Conservation (phyloP, 1,140 invertebrate genomes). For the Aphidius gifuensis region DNA sequence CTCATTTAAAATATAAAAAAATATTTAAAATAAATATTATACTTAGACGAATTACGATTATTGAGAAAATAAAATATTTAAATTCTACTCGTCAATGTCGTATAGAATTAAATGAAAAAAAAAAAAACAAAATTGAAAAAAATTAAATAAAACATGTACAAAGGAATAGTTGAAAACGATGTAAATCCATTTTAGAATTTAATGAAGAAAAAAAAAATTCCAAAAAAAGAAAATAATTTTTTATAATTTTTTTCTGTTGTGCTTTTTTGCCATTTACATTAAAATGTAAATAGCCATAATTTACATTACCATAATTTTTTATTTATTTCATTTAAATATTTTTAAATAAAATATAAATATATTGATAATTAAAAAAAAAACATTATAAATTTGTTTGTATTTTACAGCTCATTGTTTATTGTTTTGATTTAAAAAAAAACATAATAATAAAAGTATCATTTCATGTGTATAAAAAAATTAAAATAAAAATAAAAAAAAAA, state of each 20-base stretch:
- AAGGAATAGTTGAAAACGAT: background rate
- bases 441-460: slow-evolving; percentile 35
- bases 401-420: too few species aligned
- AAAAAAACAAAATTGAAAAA: background rate
- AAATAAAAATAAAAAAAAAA: slow-evolving; percentile 22
- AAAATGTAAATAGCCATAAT: slow-evolving; percentile 54
- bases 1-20: too few species aligned
- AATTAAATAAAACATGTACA: background rate
- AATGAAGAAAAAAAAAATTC: slow-evolving; percentile 10
- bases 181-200: slow-evolving; percentile 4
- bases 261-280: slow-evolving; percentile 50
- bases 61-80: too few species aligned
- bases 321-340: slow-evolving; percentile 57
- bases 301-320: slow-evolving; percentile 49
- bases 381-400: background rate
- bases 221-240: slow-evolving; percentile 18
- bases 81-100: too few species aligned
- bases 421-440: slow-evolving; percentile 5
- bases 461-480: slow-evolving; percentile 35
- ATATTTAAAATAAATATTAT: too few species aligned
- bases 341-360: too few species aligned
- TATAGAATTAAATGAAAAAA: background rate
- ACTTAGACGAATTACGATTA: too few species aligned
- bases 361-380: too few species aligned
- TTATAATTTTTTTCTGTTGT: slow-evolving; percentile 40